Base-by-base conservation (phyloP, 2,797 vertebrate species). In the Megalops cyprinoides region DNA sequence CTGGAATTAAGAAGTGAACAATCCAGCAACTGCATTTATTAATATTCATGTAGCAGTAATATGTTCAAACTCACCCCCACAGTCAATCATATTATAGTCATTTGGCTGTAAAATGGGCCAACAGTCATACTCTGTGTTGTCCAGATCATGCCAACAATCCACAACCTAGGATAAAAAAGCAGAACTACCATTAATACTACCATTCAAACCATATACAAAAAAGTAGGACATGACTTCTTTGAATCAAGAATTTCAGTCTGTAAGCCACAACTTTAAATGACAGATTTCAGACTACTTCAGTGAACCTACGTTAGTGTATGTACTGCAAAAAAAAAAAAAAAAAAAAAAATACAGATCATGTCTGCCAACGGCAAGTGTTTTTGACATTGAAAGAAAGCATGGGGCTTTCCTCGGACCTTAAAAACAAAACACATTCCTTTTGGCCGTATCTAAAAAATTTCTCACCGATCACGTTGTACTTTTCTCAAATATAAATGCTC, bases 71-170 rank as follows among this genome's bases (percentile, higher is more conserved):
- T 81, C 37, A 91, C 91, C 91, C 56, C 90, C 92, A 84, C 93
- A 95, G 89, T 86, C 94, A 14, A 94, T 92, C 91, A 92, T 94
- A 88, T 93, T 95, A 86, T 83, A 92, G 83, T 92, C 89, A 80
- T 93, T 92, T 73, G 95, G 94, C 60, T 89, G 90, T 60, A 85
- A 76, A 85, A 92, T 91, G 1, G 95, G 92, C 93, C 93, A 94
- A 79, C 92, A 94, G 89, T 95, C 93, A 62, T 93, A 95, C 82
- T 94, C 93, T 3, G 88, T 92, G 89, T 90, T 95, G 87, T 94
- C 92, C 42, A 93, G 88, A 87, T 94, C 94, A 87, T 94, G 94
- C 93, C 90, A 95, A 83, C 91, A 89, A 79, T 89, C 67, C 8
- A 90, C 84, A 81, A 86, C 86, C 90, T 94, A 88, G 55, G 28